Conservation (phyloP, 2,888 invertebrate species). For the Thecocarcelia acutangulata region DNA sequence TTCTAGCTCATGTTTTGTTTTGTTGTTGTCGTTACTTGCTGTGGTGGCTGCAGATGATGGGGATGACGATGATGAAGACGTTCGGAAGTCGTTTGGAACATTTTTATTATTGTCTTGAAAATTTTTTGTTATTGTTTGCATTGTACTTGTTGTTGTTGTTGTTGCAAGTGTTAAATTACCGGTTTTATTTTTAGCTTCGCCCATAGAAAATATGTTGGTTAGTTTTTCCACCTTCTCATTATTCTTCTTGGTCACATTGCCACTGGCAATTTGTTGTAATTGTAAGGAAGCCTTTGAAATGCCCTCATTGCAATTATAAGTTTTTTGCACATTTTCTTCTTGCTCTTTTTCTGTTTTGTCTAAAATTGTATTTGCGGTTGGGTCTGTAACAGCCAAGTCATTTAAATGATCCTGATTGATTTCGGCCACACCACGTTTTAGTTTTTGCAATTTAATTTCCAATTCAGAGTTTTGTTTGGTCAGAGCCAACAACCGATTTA, state of each 20-base stretch:
- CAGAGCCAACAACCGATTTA: constrained; percentile 77
- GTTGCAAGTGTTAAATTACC: constrained; percentile 59
- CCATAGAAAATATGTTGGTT: constrained; percentile 36
- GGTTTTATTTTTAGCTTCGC: constrained; percentile 65
- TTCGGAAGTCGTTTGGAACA: constrained; percentile 61
- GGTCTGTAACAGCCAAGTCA: constrained; percentile 35
- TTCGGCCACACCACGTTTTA: constrained; percentile 77
- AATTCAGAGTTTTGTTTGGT: constrained; percentile 77
- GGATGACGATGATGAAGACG: constrained; percentile 46
- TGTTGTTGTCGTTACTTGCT: constrained; percentile 22
- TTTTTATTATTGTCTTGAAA: constrained; percentile 52
- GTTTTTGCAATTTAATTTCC: constrained; percentile 77
- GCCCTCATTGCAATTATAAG: constrained; percentile 30
- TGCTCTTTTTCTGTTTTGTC: constrained; percentile 18
- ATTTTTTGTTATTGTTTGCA: constrained; percentile 43
- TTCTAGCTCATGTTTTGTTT: constrained; percentile 64
- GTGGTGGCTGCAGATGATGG: constrained; percentile 20
- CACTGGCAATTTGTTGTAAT: constrained; percentile 42
- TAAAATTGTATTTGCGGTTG: constrained; percentile 32
- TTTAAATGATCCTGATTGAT: constrained; percentile 79
- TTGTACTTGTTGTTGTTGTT: constrained; percentile 38
- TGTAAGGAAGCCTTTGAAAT: constrained; percentile 64
- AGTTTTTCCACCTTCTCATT: constrained; percentile 40
- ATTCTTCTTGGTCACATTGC: constrained; percentile 9
- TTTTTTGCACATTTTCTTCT: constrained; percentile 48